Base-by-base conservation (phyloP, 2,888 invertebrate genomes). In the Lissonota sp. region DNA sequence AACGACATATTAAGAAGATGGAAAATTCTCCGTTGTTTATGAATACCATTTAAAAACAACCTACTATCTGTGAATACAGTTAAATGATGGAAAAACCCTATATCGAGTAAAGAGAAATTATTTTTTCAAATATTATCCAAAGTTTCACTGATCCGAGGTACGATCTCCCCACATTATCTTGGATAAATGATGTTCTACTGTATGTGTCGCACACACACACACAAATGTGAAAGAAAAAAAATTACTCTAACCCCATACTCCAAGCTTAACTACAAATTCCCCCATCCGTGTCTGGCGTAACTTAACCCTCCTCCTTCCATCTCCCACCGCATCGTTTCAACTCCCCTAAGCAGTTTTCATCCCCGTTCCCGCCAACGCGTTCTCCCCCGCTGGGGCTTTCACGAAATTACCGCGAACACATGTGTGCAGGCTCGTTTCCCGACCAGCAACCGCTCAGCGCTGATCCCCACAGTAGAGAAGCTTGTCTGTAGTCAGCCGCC, bases 401-500 rank as follows among this genome's bases (percentile, higher is more conserved):
- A n/a, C 46, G 2, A 46, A 63, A 46, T 8, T 26, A 63, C 46
- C 46, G 26, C 5, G n/a, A 46, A 26, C 46, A 26, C 26, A 26
- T 49, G 37, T 16, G 37, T 51, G 12, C 53, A 66, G 53, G 72
- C 72, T 76, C 58, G 80, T 73, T 73, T 76, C 76, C 51, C 76
- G 37, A 44, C 4, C 42, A 44, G 39, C 58, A 14, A n/a, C 16
- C 8, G 10, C 26, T 42, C 55, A 37, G 66, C 42, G 49, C 26
- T 40, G 46, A 64, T 58, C 40, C 26, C 46, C 64, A 39, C 58
- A 58, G 73, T 70, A 69, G 74, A 74, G 78, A 78, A 81, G 67
- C 78, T 71, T 39, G 74, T 67, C 62, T 74, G 71, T 62, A 74
- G 81, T 81, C 78, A 78, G 74, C 70, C 78, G 10, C 64, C 16